Evolutionary conservation across 1,140 invertebrate genomes (phyloP).

Genomic region (Drosophila kurseongensis): DNA sequence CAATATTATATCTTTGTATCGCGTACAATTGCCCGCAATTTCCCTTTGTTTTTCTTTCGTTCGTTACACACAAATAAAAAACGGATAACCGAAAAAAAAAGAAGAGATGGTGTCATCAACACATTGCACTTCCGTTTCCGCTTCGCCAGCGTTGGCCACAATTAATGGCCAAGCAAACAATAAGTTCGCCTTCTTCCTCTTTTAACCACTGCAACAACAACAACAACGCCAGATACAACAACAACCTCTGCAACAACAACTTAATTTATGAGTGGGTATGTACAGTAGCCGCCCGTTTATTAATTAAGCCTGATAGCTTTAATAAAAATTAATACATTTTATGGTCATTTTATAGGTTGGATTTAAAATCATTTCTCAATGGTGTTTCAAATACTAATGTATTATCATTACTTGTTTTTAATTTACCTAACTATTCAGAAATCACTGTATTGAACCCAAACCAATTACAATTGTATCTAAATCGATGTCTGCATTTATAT

Average conservation of each 20-base stretch:
- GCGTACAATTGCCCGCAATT: background rate
- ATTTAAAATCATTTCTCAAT: too few relatives aligned
- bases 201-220: slow-evolving; percentile 15
- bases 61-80: slow-evolving; percentile 32
- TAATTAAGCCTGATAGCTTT: background rate
- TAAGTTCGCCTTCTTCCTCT: slow-evolving; percentile 42
- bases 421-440: too few relatives aligned
- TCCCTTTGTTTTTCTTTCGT: slow-evolving; percentile 7
- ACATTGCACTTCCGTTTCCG: slow-evolving; percentile 76
- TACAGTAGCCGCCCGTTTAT: slow-evolving; percentile 16
- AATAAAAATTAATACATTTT: background rate
- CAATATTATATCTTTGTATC: slow-evolving; percentile 1
- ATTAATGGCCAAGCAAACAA: slow-evolving; percentile 58
- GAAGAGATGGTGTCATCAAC: slow-evolving; percentile 59
- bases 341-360: too few relatives aligned
- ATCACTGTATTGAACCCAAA: too few relatives aligned
- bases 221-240: slow-evolving; percentile 7
- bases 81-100: slow-evolving; percentile 13
- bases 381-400: too few relatives aligned
- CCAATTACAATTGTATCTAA: too few relatives aligned
- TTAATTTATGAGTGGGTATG: slow-evolving; percentile 26
- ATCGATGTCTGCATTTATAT: too few relatives aligned
- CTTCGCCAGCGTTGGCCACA: slow-evolving; percentile 37
- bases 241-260: slow-evolving; percentile 18
- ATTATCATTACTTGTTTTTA: too few relatives aligned